Conservation (phyloP, 1,140 invertebrate genomes). For the Rhagoletis pomonella region DNA sequence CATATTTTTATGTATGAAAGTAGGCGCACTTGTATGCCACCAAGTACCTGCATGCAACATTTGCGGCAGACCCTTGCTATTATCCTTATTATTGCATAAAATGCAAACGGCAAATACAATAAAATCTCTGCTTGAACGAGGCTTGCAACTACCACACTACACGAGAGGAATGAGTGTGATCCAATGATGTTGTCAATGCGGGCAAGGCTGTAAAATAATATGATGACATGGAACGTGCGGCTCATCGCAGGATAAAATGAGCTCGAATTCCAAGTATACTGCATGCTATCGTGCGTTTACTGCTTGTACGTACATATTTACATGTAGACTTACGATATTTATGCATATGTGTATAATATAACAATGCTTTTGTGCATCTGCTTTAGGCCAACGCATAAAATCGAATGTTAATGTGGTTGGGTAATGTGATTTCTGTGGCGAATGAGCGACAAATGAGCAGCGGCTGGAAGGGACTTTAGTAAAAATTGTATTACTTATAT, state of each 20-base stretch:
- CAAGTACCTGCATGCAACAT: neutral
- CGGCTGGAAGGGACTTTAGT: slow-evolving; percentile 19
- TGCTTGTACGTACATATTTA: neutral
- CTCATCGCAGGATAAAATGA: neutral
- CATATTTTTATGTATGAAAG: too few species aligned
- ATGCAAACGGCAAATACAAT: slow-evolving; percentile 51
- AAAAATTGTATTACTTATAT: slow-evolving; percentile 46
- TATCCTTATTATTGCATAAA: slow-evolving; percentile 49
- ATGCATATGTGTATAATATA: neutral
- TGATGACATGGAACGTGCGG: neutral
- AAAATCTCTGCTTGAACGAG: slow-evolving; percentile 33
- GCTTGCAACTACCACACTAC: neutral
- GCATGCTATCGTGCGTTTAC: slow-evolving; percentile 18
- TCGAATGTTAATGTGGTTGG: slow-evolving; percentile 48
- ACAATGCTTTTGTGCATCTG: slow-evolving; percentile 3
- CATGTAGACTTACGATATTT: neutral
- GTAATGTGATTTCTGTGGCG: slow-evolving; percentile 49
- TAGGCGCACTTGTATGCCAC: neutral
- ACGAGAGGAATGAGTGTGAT: neutral
- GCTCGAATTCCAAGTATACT: neutral
- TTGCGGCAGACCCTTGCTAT: slow-evolving; percentile 38
- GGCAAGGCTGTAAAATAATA: neutral
- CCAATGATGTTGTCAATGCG: neutral
- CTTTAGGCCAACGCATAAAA: slow-evolving; percentile 49
- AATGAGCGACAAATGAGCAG: slow-evolving; percentile 50